These are phyloP conservation scores for Eupeodes luniger DNA, from an alignment of 2,888 invertebrate genomes.

Conservation along the genomic window DNA sequence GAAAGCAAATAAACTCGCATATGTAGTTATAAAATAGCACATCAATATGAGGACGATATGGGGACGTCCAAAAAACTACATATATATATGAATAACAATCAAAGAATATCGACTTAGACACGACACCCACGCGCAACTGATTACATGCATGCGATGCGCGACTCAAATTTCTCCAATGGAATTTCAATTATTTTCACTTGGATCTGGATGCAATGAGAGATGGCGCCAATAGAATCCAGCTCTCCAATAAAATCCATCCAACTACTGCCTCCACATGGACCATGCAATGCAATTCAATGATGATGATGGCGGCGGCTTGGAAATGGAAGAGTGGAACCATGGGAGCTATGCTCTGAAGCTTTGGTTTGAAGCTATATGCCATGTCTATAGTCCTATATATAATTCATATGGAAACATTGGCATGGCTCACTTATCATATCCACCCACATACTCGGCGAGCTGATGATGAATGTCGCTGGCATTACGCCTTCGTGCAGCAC, in stretches of 20 bases:
- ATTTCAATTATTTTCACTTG: slow-evolving; percentile 74
- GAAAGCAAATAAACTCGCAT: slow-evolving; percentile 2
- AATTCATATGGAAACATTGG: slow-evolving; percentile 18
- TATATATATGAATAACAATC: neutral
- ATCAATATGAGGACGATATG: neutral
- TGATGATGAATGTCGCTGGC: slow-evolving; percentile 67
- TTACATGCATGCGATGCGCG: slow-evolving; percentile 57
- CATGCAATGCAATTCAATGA: neutral
- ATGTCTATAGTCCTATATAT: neutral
- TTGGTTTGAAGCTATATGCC: neutral
- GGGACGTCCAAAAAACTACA: neutral
- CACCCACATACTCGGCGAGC: slow-evolving; percentile 52
- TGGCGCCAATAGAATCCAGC: slow-evolving; percentile 62
- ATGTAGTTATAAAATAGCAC: neutral
- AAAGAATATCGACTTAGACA: slow-evolving; percentile 25
- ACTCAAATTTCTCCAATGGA: slow-evolving; percentile 73
- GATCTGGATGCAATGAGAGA: slow-evolving; percentile 48
- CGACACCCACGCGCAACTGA: slow-evolving; percentile 66
- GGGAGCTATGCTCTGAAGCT: slow-evolving; percentile 9
- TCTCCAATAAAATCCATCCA: slow-evolving; percentile 8
- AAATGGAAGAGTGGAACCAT: slow-evolving; percentile 1
- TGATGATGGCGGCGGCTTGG: neutral
- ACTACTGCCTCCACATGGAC: slow-evolving; percentile 54
- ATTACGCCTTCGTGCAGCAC: slow-evolving; percentile 66
- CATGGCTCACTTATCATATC: slow-evolving; percentile 60